phyloP scores from a whole-genome alignment of 64 coral and sea anemone genomes.

The Porites lutea region DNA sequence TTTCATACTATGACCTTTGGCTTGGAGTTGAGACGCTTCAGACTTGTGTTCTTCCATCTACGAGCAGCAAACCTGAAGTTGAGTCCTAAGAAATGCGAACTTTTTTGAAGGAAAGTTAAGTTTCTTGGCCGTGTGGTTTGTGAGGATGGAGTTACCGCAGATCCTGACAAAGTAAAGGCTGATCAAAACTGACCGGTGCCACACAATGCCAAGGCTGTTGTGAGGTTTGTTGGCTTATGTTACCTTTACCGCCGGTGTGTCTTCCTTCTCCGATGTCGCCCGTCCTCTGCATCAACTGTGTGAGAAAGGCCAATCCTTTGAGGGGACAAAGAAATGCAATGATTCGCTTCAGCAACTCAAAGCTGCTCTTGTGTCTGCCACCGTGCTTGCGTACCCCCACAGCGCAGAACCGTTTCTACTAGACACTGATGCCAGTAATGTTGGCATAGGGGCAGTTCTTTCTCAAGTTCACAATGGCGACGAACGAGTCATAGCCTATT shows the following conservation, averaged over 20 bases:
- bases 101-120: constrained; percentile 7
- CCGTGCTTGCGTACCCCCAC: constrained; percentile 3
- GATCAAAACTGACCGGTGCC: constrained; percentile 11
- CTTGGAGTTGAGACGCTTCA: background rate
- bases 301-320: background rate
- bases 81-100: constrained; percentile 50
- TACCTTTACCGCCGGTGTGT: constrained; percentile 7
- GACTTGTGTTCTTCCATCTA: constrained; percentile 2
- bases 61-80: constrained; percentile 13
- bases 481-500: constrained; percentile 45
- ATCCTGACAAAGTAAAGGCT: constrained; percentile 26
- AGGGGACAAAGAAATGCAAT: constrained; percentile 31
- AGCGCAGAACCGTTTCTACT: background rate
- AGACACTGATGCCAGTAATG: constrained; percentile 39
- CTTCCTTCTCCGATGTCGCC: constrained; percentile 1
- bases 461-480: constrained; percentile 43
- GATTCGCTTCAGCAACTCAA: constrained; percentile 16
- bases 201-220: background rate
- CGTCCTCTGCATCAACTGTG: background rate
- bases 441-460: constrained; percentile 25
- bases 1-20: constrained; percentile 28
- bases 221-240: constrained; percentile 19
- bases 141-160: constrained; percentile 10
- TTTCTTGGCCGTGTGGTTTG: constrained; percentile 43
- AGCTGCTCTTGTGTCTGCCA: constrained; percentile 4